Evolutionary conservation across 2,113 vertebrate species (phyloP), one percentile per base, ranked within the genome.

Genomic region (Spermophilus dauricus): DNA sequence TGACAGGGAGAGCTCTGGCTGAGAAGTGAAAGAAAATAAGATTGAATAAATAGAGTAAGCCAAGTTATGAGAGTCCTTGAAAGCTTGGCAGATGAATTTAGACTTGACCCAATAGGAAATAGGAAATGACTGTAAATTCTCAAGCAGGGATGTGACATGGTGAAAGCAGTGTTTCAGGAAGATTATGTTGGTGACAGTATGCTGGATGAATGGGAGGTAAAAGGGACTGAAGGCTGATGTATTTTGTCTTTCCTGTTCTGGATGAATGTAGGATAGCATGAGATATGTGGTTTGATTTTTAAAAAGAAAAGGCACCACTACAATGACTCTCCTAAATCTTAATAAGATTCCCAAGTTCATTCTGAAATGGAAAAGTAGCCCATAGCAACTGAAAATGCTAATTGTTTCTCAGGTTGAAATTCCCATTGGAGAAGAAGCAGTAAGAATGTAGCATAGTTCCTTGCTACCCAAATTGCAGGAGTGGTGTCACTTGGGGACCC

Each of bases 31-130:
- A 84, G 77, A 85, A 96, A 95, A 85, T 48, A 96, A 95, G 92
- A 80, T 45, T 76, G 87, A 93, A 96, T 96, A 95, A 93, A 95
- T 65, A 97, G 51, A 92, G 81, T 45, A 20, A 90, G 93, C 84
- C 96, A 94, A 94, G 88, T 95, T 95, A 97, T 88, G 45, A 96
- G 93, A 85, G 96, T 97, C 97, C 96, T 97, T 96, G 95, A 97
- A 87, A 95, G 39, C 67, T 82, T 63, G 85, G 94, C 94, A 92
- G 95, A 69, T 97, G 82, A 96, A 94, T 97, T 97, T 85, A 84
- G 77, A 85, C 94, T 95, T 92, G 72, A 93, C 42, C 97, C 95
- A 94, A 92, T 82, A 88, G 87, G 76, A 96, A 90, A 90, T 26
- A 69, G 77, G 89, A 76, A 94, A 92, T 8, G 37, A 85, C 93